Evolutionary conservation across 2,113 vertebrate species (phyloP).

Genomic region (Cynoglossus semilaevis): DNA sequence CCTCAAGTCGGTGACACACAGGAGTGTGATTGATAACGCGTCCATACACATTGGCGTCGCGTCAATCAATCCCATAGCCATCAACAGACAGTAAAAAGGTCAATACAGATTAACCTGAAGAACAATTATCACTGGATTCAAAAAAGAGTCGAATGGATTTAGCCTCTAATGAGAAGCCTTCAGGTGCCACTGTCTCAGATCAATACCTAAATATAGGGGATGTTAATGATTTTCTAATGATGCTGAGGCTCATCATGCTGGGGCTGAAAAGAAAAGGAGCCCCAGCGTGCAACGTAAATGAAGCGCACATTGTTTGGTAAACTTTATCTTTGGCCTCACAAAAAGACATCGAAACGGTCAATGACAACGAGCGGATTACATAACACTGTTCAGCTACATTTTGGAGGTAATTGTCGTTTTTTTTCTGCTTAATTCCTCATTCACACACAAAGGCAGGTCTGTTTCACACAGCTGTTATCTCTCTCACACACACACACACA

Average conservation of each 20-base stretch:
- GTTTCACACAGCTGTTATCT: neutral
- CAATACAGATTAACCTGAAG: conserved; percentile 16
- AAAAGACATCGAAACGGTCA: neutral
- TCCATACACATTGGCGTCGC: conserved; percentile 12
- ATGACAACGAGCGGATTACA: neutral
- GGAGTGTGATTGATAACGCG: conserved; percentile 12
- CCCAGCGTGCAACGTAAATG: neutral
- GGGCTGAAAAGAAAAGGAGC: neutral
- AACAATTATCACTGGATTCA: neutral
- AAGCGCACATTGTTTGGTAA: neutral
- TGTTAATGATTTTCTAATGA: conserved; percentile 20
- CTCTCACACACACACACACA: conserved; percentile 1
- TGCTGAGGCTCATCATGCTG: conserved; percentile 1
- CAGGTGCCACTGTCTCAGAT: conserved; percentile 15
- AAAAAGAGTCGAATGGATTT: conserved; percentile 3
- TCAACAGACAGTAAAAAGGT: conserved; percentile 9
- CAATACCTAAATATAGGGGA: conserved; percentile 27
- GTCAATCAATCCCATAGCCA: conserved; percentile 12
- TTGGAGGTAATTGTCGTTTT: conserved; percentile 10
- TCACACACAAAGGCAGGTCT: conserved; percentile 6
- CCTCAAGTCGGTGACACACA: conserved; percentile 6
- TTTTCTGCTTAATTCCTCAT: conserved; percentile 19
- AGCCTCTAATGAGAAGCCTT: conserved; percentile 19
- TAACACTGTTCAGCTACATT: conserved; percentile 14
- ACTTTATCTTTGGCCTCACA: conserved; percentile 1